A percentile compares a stretch with the other conserved stretches of the same genome.
These are phyloP conservation scores for Syngnathus rostellatus DNA, from an alignment of 2,797 vertebrate species.

Conservation along the genomic window DNA sequence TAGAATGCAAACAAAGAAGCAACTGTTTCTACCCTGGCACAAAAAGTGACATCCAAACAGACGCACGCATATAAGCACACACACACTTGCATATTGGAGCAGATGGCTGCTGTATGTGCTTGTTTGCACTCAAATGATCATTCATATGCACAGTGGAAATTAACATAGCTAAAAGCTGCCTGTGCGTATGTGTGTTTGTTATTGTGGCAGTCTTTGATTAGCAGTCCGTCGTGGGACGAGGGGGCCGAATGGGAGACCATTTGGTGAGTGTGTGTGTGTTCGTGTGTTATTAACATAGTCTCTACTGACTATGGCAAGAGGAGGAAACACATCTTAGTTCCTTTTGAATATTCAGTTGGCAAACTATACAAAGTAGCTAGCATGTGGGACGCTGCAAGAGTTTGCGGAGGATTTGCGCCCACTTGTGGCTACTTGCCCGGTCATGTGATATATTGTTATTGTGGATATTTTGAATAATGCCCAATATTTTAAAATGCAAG, in stretches of 20 bases:
- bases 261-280: constrained; percentile 16
- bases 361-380: too few species aligned
- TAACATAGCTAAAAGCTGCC: constrained; percentile 60
- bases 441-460: too few species aligned
- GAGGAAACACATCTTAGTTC: background rate
- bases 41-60: constrained; percentile 27
- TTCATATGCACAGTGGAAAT: constrained; percentile 53
- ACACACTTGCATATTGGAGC: constrained; percentile 46
- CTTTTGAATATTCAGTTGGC: background rate
- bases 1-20: constrained; percentile 3
- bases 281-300: constrained; percentile 29
- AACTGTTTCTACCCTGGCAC: constrained; percentile 11
- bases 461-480: too few species aligned
- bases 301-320: constrained; percentile 32
- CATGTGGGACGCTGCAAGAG: too few species aligned
- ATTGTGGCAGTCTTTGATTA: constrained; percentile 43
- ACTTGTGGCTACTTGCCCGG: too few species aligned
- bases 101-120: constrained; percentile 64
- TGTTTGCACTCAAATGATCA: constrained; percentile 60
- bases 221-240: constrained; percentile 32
- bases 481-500: too few species aligned
- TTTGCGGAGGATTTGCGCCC: too few species aligned
- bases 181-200: constrained; percentile 38
- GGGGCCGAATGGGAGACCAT: background rate
- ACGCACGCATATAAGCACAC: constrained; percentile 23